Evolutionary conservation across 2,797 vertebrate genomes (phyloP), one percentile per base, ranked within the genome.

Genomic region (Iguana delicatissima): DNA sequence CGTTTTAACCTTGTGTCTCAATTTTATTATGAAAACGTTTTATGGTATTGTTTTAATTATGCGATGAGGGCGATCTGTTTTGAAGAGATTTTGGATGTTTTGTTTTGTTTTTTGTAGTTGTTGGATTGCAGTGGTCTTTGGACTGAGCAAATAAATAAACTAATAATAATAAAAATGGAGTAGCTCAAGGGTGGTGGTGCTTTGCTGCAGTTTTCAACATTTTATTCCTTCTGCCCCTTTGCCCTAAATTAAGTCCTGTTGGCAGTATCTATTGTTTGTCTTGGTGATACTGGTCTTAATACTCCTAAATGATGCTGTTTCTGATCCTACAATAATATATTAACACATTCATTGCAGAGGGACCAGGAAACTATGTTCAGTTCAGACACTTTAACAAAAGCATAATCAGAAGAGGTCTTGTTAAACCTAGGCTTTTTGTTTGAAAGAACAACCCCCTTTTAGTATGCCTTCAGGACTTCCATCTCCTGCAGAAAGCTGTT

Each of bases 401-500:
- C 18, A 35, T 50, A 35, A 20, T 62, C 14, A 46, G 38, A 12
- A 85, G 14, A 67, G 50, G 29, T 67, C n/a, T n/a, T 80, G 42
- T 80, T 87, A 67, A 87, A 67, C 59, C 67, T 42, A 87, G 26
- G 20, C 0, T 10, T 88, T 62, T 88, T 80, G 57, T 50, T 67
- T 42, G 22, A 69, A 80, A 67, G 59, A 80, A 87, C 29, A 80
- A 50, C 50, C 10, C 29, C 29, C 29, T 69, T 52, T 55, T 88
- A 72, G 67, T 5, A 80, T 12, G 59, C 7, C 38, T 88, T 9
- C 62, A 69, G 38, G 62, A 50, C 32, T 32, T 79, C 22, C 7
- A 6, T 29, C 16, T 87, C 10, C 32, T 35, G 5, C 35, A 50
- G 32, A 62, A 50, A 80, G 77, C 59, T 88, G 29, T 64, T 80